Conservation (phyloP, 2,888 invertebrate genomes). For the Dinocampus coccinellae region DNA sequence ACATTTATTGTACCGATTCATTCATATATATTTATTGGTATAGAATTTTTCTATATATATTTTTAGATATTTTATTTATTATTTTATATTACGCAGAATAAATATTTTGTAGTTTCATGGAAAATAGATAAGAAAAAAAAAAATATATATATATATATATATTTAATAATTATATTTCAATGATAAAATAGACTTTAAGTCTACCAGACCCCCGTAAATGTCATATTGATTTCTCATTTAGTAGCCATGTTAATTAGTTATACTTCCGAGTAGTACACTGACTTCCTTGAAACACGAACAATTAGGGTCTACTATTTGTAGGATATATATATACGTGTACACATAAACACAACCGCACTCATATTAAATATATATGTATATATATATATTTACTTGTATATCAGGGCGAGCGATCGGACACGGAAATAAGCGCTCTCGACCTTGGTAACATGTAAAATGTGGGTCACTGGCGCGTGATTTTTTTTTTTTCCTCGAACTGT, state of each 20-base stretch:
- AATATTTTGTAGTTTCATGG: background rate
- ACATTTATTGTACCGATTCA: background rate
- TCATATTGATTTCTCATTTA: constrained; percentile 8
- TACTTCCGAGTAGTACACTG: constrained; percentile 8
- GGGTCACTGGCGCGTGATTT: constrained; percentile 29
- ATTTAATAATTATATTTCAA: too few species aligned
- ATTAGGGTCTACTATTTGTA: constrained; percentile 15
- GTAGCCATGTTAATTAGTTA: background rate
- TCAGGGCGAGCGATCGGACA: constrained; percentile 31
- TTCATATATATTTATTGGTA: too few species aligned
- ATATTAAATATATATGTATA: background rate
- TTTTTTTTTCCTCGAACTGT: background rate
- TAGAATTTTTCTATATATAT: too few species aligned
- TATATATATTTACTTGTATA: constrained; percentile 6
- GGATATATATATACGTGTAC: background rate
- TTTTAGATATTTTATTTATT: background rate
- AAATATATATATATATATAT: too few species aligned
- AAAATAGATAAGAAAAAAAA: background rate
- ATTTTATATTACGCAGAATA: background rate
- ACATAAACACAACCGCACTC: too few species aligned
- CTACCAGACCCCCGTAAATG: background rate
- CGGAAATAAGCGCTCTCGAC: constrained; percentile 30
- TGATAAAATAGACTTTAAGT: background rate
- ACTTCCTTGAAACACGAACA: constrained; percentile 19
- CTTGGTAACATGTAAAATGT: constrained; percentile 28